Base-by-base conservation (phyloP, 35 echinoderm and acorn worm genomes). In the Stichopus chloronotus region DNA sequence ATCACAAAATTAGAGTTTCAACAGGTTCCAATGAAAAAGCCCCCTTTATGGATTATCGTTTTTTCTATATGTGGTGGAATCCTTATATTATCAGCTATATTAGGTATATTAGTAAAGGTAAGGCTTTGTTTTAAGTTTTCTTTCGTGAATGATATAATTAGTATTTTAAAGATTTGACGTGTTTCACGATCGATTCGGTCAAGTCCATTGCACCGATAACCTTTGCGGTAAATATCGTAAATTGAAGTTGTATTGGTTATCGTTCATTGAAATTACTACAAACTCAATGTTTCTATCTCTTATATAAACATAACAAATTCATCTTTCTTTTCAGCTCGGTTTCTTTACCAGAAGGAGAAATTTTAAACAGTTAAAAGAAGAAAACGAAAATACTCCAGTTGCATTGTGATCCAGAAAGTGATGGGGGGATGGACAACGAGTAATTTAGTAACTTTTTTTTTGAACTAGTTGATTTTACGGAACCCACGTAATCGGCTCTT, bases 341-440 rank as follows among this genome's bases (percentile, higher is more conserved):
- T 83, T 83, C 80, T 83, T 83, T 55, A 83, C 43, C 5, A 83
- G 80, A 83, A 83, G 61, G 11, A 65, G 80, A 83, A 83, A 83
- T 55, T 83, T 83, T 56, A 56, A 83, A 11, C 43, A 55, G 19
- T 19, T 83, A 5, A 5, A 83, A 14, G 55, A 83, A 55, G 80
- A 83, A 83, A 20, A 83, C 0, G 78, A 52, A 9, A 43, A 14
- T 65, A 81, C 24, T 9, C 79, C 79, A 14, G 79, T 52, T 20
- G 52, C 55, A 8, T 17, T 43, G 16, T 78, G 76, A 78, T 78
- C 12, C 30, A 43, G 30, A 43, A 3, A 43, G 30, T 43, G 30
- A 43, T 43, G 30, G 30, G 3, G 3, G 30, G 30, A 43, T 43
- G 30, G 30, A 43, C 30, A 43, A 43, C 30, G 30, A 43, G 30